A percentile compares a stretch with the other conserved stretches of the same genome.
phyloP scores from a whole-genome alignment of 2,113 vertebrate species.

The Myotis yumanensis region DNA sequence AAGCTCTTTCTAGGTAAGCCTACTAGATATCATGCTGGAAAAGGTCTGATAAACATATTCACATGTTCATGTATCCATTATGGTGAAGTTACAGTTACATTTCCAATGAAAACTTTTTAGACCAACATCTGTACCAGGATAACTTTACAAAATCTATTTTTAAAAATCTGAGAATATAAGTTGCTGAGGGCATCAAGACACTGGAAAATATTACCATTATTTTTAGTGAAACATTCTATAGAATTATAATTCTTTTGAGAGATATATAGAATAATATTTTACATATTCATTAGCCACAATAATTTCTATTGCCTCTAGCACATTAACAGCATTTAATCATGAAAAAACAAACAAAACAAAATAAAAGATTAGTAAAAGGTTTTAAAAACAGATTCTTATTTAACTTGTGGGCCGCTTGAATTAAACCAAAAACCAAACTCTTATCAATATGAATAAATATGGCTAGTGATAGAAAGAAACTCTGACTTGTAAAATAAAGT shows the following conservation, averaged over 20 bases:
- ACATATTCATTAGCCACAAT: background rate
- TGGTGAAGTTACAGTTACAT: background rate
- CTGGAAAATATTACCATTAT: background rate
- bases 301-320: background rate
- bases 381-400: conserved; percentile 49
- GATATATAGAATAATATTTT: background rate
- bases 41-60: background rate
- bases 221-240: background rate
- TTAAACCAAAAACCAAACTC: background rate
- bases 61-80: background rate
- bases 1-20: background rate
- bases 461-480: conserved; percentile 31
- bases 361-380: background rate
- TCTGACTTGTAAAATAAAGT: conserved; percentile 35
- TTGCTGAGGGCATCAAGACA: background rate
- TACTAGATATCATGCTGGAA: background rate
- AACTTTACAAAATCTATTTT: background rate
- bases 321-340: conserved; percentile 1
- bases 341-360: too few species aligned
- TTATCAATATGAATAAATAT: conserved; percentile 6
- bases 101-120: background rate
- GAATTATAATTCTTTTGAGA: background rate
- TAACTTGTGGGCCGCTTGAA: conserved; percentile 1
- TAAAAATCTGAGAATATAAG: background rate
- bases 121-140: background rate